A percentile compares a stretch with the other conserved stretches of the same genome.
phyloP scores from a whole-genome alignment of 2,797 vertebrate species.

The Varecia variegata region DNA sequence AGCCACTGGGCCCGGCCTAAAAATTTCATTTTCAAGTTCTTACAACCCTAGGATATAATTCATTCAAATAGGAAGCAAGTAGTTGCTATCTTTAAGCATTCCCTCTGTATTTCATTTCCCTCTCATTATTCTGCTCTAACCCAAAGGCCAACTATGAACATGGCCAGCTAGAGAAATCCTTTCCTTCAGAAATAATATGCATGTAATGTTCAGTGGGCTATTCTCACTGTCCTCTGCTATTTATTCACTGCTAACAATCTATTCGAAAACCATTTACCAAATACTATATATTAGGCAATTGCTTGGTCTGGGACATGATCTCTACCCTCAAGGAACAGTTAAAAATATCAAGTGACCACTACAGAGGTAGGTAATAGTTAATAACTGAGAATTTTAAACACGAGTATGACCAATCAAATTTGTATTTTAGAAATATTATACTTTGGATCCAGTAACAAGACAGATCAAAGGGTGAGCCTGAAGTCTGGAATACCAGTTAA shows the following conservation, averaged over 20 bases:
- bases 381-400: background rate
- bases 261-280: background rate
- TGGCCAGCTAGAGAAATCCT: background rate
- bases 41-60: background rate
- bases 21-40: slow-evolving; percentile 24
- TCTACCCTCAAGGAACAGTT: background rate
- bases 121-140: background rate
- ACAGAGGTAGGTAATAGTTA: background rate
- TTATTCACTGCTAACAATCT: background rate
- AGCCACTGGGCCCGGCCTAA: too few species aligned
- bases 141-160: background rate
- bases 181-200: background rate
- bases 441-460: background rate
- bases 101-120: background rate
- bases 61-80: background rate
- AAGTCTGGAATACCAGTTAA: background rate
- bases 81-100: background rate
- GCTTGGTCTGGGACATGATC: background rate
- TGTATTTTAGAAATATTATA: background rate
- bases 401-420: background rate
- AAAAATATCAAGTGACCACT: background rate
- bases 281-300: background rate
- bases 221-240: background rate
- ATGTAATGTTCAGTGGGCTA: background rate
- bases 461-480: background rate